phyloP scores from a whole-genome alignment of 2,113 vertebrate species.

The Condylura cristata region DNA sequence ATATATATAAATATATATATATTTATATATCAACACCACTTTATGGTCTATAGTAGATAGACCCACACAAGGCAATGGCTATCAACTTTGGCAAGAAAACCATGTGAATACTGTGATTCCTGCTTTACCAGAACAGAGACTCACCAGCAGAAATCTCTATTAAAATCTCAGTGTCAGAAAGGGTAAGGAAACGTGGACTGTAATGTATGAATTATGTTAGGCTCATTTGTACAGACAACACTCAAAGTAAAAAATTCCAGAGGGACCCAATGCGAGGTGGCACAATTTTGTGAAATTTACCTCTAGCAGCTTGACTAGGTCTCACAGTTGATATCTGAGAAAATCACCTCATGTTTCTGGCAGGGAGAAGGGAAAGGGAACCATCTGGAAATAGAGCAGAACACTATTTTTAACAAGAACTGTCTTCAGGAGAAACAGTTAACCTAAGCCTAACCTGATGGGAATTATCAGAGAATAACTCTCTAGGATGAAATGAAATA shows the following conservation, averaged over 20 bases:
- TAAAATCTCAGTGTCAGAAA: background rate
- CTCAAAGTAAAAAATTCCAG: background rate
- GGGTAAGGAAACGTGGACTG: background rate
- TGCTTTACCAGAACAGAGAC: background rate
- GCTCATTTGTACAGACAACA: background rate
- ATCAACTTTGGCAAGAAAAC: background rate
- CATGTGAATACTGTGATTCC: background rate
- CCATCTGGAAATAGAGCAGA: background rate
- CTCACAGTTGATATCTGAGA: background rate
- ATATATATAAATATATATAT: too few relatives aligned
- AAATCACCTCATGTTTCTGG: background rate
- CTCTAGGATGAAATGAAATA: background rate
- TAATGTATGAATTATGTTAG: background rate
- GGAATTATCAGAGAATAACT: background rate
- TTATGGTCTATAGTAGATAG: background rate
- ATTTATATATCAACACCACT: background rate
- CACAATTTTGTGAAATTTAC: background rate
- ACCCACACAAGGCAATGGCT: background rate
- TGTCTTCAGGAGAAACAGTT: background rate
- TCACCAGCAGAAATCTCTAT: background rate
- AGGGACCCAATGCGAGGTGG: background rate
- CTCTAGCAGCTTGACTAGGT: background rate
- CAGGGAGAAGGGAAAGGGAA: background rate
- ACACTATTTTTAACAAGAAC: background rate
- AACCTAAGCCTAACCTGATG: background rate